Percentiles rank a stretch among this genome's conserved stretches.
Evolutionary conservation across 2,888 invertebrate genomes (phyloP).

Genomic region (Plagiodera versicolora): DNA sequence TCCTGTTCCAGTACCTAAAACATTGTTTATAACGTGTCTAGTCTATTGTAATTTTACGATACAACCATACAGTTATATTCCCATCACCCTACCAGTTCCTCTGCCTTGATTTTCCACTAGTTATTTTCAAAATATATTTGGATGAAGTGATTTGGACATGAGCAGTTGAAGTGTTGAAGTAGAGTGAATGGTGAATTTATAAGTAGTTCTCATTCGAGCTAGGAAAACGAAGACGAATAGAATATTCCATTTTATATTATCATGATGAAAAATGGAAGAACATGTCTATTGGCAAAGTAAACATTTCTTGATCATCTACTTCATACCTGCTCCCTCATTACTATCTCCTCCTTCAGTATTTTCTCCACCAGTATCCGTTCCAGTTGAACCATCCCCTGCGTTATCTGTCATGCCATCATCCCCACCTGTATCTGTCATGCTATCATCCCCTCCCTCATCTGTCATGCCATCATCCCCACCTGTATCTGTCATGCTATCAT

Average conservation of each 20-base stretch:
- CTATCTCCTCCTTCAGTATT: slow-evolving; percentile 16
- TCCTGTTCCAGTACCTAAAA: slow-evolving; percentile 1
- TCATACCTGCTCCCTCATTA: slow-evolving; percentile 15
- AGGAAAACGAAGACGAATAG: too few species aligned
- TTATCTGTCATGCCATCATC: slow-evolving; percentile 20
- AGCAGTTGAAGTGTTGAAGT: too few species aligned
- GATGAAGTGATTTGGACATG: too few species aligned
- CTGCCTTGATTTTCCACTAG: too few species aligned
- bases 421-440: slow-evolving; percentile 22
- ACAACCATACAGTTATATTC: too few species aligned
- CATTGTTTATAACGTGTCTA: too few species aligned
- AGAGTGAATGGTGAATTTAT: too few species aligned
- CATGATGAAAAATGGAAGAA: not conserved
- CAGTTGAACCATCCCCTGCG: slow-evolving; percentile 40
- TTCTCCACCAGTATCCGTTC: slow-evolving; percentile 17
- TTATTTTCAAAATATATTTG: too few species aligned
- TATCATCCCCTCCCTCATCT: slow-evolving; percentile 19
- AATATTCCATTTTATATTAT: too few species aligned
- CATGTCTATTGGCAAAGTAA: not conserved
- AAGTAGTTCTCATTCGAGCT: too few species aligned
- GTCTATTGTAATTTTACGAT: too few species aligned
- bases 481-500: slow-evolving; percentile 22
- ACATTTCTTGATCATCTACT: slow-evolving; percentile 9
- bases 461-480: slow-evolving; percentile 18
- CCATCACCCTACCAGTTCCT: too few species aligned